Percentiles rank a stretch among this genome's conserved stretches.
phyloP scores from a whole-genome alignment of 2,888 invertebrate species.

The Dusona sp. region DNA sequence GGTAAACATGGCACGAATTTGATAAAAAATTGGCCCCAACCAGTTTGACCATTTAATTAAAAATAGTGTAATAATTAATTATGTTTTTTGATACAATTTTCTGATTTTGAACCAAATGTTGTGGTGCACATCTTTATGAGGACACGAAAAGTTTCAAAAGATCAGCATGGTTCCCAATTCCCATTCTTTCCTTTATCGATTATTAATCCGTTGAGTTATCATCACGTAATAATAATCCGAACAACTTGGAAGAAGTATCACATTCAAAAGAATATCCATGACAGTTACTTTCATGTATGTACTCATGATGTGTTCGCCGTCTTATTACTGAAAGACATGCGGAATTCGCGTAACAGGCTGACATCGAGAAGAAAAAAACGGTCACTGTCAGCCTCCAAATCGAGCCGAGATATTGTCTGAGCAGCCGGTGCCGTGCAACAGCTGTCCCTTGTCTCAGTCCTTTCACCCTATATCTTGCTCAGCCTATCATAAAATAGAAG shows the following conservation, averaged over 20 bases:
- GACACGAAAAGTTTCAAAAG: too few species aligned
- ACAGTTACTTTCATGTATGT: background rate
- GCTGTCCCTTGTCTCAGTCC: conserved; percentile 74
- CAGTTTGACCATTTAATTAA: background rate
- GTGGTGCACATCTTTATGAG: background rate
- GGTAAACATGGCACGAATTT: background rate
- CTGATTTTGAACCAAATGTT: background rate
- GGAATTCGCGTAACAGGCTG: conserved; percentile 49
- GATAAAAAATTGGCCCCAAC: background rate
- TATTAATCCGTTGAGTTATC: background rate
- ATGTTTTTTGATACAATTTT: too few species aligned
- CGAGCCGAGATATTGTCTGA: conserved; percentile 78
- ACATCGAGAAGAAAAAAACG: conserved; percentile 49
- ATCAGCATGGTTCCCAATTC: too few species aligned
- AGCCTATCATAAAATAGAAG: conserved; percentile 72
- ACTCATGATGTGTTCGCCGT: background rate
- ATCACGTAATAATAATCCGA: background rate
- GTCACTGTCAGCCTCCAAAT: conserved; percentile 76
- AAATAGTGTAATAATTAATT: background rate
- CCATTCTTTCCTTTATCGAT: background rate
- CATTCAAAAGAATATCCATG: background rate
- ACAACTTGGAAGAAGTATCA: background rate
- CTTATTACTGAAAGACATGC: conserved; percentile 4
- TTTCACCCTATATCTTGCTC: conserved; percentile 38
- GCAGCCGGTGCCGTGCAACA: conserved; percentile 82